Conservation (phyloP, 2,888 invertebrate genomes). For the Drosophila anceps region DNA sequence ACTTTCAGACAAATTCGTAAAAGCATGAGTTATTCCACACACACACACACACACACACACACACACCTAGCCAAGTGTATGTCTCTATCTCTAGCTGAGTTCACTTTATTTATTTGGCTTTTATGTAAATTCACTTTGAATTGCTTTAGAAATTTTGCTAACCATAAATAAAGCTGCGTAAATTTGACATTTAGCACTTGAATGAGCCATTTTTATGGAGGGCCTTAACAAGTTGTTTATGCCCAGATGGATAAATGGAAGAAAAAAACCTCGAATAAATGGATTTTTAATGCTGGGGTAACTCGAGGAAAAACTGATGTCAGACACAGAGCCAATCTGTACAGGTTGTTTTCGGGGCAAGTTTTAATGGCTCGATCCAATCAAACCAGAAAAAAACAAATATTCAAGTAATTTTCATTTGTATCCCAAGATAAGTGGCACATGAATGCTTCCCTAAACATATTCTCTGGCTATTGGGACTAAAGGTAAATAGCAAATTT, state of each 20-base stretch:
- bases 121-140: conserved; percentile 63
- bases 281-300: conserved; percentile 44
- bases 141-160: conserved; percentile 42
- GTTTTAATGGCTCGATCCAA: conserved; percentile 7
- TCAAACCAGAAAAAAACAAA: conserved; percentile 11
- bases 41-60: neutral
- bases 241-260: conserved; percentile 12
- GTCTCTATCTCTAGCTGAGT: conserved; percentile 17
- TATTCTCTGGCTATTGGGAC: neutral
- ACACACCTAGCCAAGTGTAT: neutral
- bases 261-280: conserved; percentile 25
- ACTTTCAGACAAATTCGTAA: conserved; percentile 18
- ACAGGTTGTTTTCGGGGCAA: conserved; percentile 20
- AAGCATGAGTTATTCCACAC: conserved; percentile 19
- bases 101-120: conserved; percentile 55
- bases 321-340: conserved; percentile 31
- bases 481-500: neutral
- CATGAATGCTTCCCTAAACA: neutral
- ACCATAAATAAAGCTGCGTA: conserved; percentile 54
- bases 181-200: conserved; percentile 64
- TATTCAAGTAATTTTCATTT: conserved; percentile 1
- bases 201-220: conserved; percentile 56
- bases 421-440: conserved; percentile 4
- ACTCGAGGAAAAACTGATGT: conserved; percentile 47
- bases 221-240: conserved; percentile 53